Percentiles rank a stretch among this genome's conserved stretches.
These are phyloP conservation scores for Limnothrissa miodon DNA, from an alignment of 2,113 vertebrate species.

Conservation along the genomic window DNA sequence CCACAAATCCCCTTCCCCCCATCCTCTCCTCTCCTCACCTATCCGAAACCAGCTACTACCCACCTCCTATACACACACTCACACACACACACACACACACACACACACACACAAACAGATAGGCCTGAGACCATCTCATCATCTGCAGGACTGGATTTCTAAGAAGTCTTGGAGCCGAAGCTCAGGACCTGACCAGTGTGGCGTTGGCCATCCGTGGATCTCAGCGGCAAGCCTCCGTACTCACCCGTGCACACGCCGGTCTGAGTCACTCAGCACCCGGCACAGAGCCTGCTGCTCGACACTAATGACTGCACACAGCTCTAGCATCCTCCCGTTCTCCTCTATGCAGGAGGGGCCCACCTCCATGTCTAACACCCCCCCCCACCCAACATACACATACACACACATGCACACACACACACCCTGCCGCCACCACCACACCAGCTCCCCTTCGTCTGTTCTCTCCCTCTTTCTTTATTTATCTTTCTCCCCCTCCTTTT, in stretches of 20 bases:
- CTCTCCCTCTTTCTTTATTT: background rate
- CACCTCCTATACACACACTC: background rate
- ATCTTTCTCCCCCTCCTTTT: slow-evolving; percentile 6
- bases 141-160: background rate
- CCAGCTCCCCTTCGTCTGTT: background rate
- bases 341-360: background rate
- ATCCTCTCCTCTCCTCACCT: background rate
- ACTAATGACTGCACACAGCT: background rate
- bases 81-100: background rate
- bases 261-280: background rate
- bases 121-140: background rate
- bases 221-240: background rate
- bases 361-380: background rate
- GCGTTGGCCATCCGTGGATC: background rate
- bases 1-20: background rate
- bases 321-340: background rate
- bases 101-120: background rate
- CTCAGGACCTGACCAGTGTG: background rate
- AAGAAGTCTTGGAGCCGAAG: background rate
- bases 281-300: background rate
- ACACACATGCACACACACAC: background rate
- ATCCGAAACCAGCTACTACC: background rate
- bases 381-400: background rate
- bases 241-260: background rate
- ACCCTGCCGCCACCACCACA: background rate